Conservation (phyloP, 2,888 invertebrate species). For the Eupelmus urozonus region DNA sequence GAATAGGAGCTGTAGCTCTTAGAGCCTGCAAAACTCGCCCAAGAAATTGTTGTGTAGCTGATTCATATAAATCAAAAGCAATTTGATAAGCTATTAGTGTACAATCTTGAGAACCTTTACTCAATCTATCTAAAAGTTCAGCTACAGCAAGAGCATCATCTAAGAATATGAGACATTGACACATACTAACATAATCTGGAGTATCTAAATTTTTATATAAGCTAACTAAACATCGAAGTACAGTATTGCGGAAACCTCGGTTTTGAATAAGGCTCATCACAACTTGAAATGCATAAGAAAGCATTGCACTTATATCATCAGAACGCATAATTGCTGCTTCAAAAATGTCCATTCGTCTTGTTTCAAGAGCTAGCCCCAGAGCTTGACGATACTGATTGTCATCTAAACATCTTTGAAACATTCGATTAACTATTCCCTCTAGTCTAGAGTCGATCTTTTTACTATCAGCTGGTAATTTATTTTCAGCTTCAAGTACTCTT, state of each 20-base stretch:
- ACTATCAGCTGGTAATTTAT: slow-evolving; percentile 80
- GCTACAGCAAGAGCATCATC: slow-evolving; percentile 96
- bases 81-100: slow-evolving; percentile 99
- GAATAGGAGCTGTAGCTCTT: slow-evolving; percentile 89
- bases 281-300: slow-evolving; percentile 96
- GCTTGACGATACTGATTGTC: slow-evolving; percentile 97
- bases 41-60: slow-evolving; percentile 98
- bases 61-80: slow-evolving; percentile 99
- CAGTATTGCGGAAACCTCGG: slow-evolving; percentile 93
- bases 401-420: slow-evolving; percentile 97
- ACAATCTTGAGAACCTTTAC: slow-evolving; percentile 86
- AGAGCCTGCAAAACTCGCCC: slow-evolving; percentile 91
- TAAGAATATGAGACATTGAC: slow-evolving; percentile 97
- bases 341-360: slow-evolving; percentile 97
- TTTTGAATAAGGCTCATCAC: slow-evolving; percentile 98
- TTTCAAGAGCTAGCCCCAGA: slow-evolving; percentile 96
- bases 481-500: slow-evolving; percentile 86
- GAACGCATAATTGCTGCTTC: slow-evolving; percentile 94
- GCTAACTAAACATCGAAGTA: slow-evolving; percentile 91
- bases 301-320: slow-evolving; percentile 93
- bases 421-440: slow-evolving; percentile 96
- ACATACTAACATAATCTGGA: slow-evolving; percentile 99
- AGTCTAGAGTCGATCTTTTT: slow-evolving; percentile 89
- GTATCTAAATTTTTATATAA: slow-evolving; percentile 92
- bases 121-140: slow-evolving; percentile 93